phyloP scores from a whole-genome alignment of 2,888 invertebrate species.

The Chymomyza procnemis region DNA sequence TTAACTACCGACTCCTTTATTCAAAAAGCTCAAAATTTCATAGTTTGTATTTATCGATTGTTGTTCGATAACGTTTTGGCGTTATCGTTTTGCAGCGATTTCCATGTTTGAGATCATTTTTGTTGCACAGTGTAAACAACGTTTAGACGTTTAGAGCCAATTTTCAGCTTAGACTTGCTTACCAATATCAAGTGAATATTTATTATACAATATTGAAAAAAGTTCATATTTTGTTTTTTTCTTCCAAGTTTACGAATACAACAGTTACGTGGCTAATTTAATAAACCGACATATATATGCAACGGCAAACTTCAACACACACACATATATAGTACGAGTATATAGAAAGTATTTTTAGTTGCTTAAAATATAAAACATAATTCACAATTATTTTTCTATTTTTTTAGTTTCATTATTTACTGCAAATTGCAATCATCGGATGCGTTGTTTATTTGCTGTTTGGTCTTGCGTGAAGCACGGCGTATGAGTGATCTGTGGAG shows the following conservation, averaged over 20 bases:
- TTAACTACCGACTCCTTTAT: too few species aligned
- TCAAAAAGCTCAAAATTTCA: too few species aligned
- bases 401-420: constrained; percentile 77
- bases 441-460: constrained; percentile 87
- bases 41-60: too few species aligned
- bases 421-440: constrained; percentile 86
- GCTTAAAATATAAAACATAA: neutral
- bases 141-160: neutral
- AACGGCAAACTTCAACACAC: too few species aligned
- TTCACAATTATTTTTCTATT: neutral
- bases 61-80: too few species aligned
- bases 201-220: neutral
- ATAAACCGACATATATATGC: neutral
- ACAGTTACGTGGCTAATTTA: neutral
- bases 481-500: constrained; percentile 84
- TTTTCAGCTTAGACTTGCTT: neutral
- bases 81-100: too few species aligned
- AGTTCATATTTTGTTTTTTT: neutral
- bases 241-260: neutral
- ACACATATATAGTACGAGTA: too few species aligned
- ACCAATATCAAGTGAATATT: neutral
- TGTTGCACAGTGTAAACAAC: neutral
- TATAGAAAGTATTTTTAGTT: neutral
- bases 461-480: constrained; percentile 87
- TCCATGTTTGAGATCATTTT: neutral